These are phyloP conservation scores for Tuta absoluta DNA, from an alignment of 2,888 invertebrate species.

Conservation along the genomic window DNA sequence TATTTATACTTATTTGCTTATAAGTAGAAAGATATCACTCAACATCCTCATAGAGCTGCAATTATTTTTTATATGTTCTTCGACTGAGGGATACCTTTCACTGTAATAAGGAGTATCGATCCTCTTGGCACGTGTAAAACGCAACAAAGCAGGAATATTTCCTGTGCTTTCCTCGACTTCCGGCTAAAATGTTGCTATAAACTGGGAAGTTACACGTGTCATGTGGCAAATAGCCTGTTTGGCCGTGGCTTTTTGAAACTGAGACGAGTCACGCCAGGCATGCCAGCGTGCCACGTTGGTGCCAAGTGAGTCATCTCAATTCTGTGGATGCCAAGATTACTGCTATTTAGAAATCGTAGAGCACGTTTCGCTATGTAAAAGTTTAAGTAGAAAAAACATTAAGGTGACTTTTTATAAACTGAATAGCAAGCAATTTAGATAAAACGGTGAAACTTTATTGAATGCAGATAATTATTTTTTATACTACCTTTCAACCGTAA, in stretches of 20 bases:
- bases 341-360: neutral
- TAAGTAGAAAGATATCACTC: too few species aligned
- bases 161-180: slow-evolving; percentile 2
- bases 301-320: slow-evolving; percentile 22
- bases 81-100: too few species aligned
- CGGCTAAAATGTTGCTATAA: neutral
- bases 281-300: slow-evolving; percentile 8
- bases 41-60: too few species aligned
- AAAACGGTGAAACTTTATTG: too few species aligned
- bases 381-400: neutral
- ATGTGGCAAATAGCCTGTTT: slow-evolving; percentile 6
- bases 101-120: neutral
- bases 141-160: slow-evolving; percentile 4
- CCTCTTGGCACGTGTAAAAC: neutral
- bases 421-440: too few species aligned
- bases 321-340: slow-evolving; percentile 21
- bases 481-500: too few species aligned
- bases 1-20: too few species aligned
- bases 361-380: neutral
- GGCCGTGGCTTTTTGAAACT: slow-evolving; percentile 10
- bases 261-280: neutral
- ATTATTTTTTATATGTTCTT: too few species aligned
- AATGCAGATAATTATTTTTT: too few species aligned
- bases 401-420: too few species aligned
- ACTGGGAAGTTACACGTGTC: neutral